These are phyloP conservation scores for Aratinga solstitialis DNA, from an alignment of 2,797 vertebrate species.

Conservation along the genomic window DNA sequence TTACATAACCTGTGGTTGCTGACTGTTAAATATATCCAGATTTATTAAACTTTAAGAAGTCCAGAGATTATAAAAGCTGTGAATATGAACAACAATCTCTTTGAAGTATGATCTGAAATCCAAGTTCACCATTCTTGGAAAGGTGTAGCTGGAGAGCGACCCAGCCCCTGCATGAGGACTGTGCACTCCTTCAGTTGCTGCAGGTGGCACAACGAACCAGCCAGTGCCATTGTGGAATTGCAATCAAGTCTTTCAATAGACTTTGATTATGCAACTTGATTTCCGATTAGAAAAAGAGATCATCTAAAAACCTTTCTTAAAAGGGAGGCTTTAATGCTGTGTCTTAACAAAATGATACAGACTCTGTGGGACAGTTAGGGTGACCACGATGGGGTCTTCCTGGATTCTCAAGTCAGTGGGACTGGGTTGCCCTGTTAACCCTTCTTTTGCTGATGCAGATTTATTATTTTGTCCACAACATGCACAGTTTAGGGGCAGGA, in stretches of 20 bases:
- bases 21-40: neutral
- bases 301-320: neutral
- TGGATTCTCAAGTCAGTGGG: neutral
- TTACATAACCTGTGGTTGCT: neutral
- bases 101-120: neutral
- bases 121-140: neutral
- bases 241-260: neutral
- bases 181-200: neutral
- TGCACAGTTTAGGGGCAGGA: neutral
- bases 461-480: neutral
- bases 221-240: no score
- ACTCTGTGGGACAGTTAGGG: neutral
- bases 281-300: neutral
- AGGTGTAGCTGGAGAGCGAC: neutral
- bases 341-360: neutral
- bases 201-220: neutral
- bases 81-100: neutral
- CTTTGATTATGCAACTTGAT: neutral
- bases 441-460: neutral
- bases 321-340: neutral
- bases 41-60: neutral
- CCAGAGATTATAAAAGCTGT: neutral
- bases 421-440: neutral
- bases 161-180: neutral
- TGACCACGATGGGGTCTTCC: accelerated